These are phyloP conservation scores for Aphodius granarius DNA, from an alignment of 2,888 invertebrate species.

Conservation along the genomic window DNA sequence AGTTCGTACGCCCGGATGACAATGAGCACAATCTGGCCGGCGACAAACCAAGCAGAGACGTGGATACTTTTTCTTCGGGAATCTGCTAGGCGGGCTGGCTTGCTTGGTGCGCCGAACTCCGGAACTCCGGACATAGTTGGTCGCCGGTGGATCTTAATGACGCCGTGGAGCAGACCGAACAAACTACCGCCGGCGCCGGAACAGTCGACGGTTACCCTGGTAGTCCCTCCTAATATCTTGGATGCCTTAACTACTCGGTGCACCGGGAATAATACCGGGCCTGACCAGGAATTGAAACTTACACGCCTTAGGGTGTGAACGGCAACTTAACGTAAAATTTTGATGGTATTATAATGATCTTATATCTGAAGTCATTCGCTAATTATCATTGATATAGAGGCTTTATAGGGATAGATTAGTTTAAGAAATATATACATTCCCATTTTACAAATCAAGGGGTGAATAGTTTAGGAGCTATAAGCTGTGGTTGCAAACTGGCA, in stretches of 20 bases:
- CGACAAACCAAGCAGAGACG: not conserved
- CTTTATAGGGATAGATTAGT: too few species aligned
- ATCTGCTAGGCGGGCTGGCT: not conserved
- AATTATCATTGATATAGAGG: too few species aligned
- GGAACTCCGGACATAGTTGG: not conserved
- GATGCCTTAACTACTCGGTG: slow-evolving; percentile 36
- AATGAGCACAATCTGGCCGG: not conserved
- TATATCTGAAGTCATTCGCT: not conserved
- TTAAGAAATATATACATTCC: too few species aligned
- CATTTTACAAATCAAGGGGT: too few species aligned
- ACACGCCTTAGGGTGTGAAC: not conserved
- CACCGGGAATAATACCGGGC: not conserved
- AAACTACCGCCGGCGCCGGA: slow-evolving; percentile 36
- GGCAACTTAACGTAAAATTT: not conserved
- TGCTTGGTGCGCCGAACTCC: not conserved
- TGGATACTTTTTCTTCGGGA: slow-evolving; percentile 9
- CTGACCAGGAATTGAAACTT: not conserved
- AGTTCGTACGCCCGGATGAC: not conserved
- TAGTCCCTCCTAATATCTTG: slow-evolving; percentile 33
- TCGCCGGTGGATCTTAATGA: slow-evolving; percentile 32
- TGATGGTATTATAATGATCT: not conserved
- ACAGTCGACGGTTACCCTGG: slow-evolving; percentile 32
- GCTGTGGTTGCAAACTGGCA: too few species aligned
- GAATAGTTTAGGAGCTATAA: too few species aligned
- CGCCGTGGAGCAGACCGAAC: slow-evolving; percentile 34